Conservation (phyloP, 1,140 invertebrate species). For the Neuroterus valhalla region DNA sequence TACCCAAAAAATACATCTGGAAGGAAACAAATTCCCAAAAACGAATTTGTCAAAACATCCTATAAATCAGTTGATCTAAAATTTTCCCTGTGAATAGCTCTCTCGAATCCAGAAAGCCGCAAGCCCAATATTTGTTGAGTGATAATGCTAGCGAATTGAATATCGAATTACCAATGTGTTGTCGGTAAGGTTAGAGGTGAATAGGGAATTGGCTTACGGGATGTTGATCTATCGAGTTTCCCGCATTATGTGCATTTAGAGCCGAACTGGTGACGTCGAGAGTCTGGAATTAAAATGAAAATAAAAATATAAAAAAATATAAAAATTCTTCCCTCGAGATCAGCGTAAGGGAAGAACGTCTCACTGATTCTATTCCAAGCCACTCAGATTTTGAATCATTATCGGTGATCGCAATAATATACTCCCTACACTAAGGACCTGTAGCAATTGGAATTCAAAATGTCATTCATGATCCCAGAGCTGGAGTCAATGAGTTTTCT, state of each 20-base stretch:
- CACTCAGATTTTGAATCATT: conserved; percentile 23
- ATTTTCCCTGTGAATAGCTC: neutral
- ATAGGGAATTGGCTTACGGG: conserved; percentile 7
- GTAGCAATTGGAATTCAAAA: neutral
- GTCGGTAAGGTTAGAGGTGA: conserved; percentile 16
- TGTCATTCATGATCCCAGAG: conserved; percentile 1
- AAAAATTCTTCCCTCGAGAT: conserved; percentile 9
- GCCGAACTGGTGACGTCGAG: neutral
- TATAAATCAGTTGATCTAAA: neutral
- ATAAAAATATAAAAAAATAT: neutral
- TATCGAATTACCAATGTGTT: conserved; percentile 17
- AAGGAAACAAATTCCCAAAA: no score
- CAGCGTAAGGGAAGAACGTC: neutral
- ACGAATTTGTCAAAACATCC: no score
- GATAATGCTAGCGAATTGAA: conserved; percentile 19
- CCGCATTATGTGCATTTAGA: conserved; percentile 1
- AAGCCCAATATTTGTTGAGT: conserved; percentile 17
- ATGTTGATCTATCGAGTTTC: conserved; percentile 20
- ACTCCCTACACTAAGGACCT: neutral
- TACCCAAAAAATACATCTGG: no score
- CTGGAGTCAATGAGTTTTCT: neutral
- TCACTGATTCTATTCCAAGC: conserved; percentile 24
- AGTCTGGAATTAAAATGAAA: conserved; percentile 19
- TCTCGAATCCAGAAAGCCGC: neutral
- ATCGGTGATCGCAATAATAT: neutral